Base-by-base conservation (phyloP, 1,140 invertebrate genomes). In the Drosophila pachea region DNA sequence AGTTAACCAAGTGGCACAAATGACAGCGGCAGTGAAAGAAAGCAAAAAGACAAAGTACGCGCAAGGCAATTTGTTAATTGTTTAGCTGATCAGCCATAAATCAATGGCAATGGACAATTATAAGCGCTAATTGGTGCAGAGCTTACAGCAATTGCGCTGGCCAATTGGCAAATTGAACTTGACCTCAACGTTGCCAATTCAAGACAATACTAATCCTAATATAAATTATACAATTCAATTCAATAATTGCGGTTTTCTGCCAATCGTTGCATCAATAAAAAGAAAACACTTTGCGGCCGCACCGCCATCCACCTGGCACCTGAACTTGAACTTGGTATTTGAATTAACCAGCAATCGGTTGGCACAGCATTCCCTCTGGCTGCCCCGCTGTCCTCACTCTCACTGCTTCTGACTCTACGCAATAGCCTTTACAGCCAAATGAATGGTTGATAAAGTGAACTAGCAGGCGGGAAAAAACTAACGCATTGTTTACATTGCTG, bases 21-120 rank as follows among this genome's bases (percentile, higher is more conserved):
- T 40, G 8, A 40, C 42, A 68, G 16, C 0, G 22, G 8, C 59
- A 33, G 63, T 55, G 35, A 73, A 58, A 63, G 32, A 36, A 53
- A 11, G 29, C 74, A 72, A 74, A 78, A 45, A 62, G 32, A 14
- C 75, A 73, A 75, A 83, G 79, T 78, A 72, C 79, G 48, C 40
- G 73, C 79, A 83, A 86, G 73, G 76, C 76, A 64, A 79, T 84
- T 76, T 71, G 68, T 63, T 83, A 84, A 83, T 83, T 83, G 77
- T 73, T 78, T 74, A 73, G 56, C 38, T 14, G 61, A 64, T 64
- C 67, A 49, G 61, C 48, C 62, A 36, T 79, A 83, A 83, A 83
- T 86, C 81, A 83, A 83, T 83, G 79, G 79, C 79, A 83, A 73
- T 78, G 72, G 63, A 50, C 73, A 83, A 83, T 83, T 83, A 83